Base-by-base conservation (phyloP, 1,140 invertebrate species). In the Eurosta solidaginis region DNA sequence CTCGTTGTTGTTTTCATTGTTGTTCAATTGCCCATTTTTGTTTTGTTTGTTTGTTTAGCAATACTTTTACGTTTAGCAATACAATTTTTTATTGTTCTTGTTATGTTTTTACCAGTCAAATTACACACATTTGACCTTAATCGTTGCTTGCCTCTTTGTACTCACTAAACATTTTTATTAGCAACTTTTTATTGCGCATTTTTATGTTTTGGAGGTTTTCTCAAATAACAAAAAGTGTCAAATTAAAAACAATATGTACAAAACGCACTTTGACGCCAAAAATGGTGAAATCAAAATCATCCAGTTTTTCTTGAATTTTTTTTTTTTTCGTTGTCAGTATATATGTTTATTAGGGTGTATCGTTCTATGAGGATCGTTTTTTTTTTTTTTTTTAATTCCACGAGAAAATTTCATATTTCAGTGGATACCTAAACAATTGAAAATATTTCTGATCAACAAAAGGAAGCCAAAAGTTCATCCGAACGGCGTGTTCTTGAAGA, bases 91-190 rank as follows among this genome's bases (percentile, higher is more conserved):
- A 17, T 59, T 42, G 12, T 22, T 20, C 59, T 17, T n/a, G n/a
- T 10, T 68, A 20, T 22, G 33, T 40, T 14, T 68, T 36, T 42
- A 33, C 59, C 59, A 68, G 59, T 68, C 59, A 68, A 68, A 68
- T 68, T 68, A 42, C 33, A 68, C 59, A 68, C 59, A 68, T 68
- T 68, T 42, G 59, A 68, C 59, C 59, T 68, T 68, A 68, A 68
- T 68, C 59, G 59, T 20, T 40, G 36, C 59, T 40, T 7, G 59
- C 59, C n/a, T 20, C 59, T 68, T 68, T 68, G 29, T 68, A 22
- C n/a, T 22, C 59, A 68, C n/a, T 42, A 68, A 68, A 42, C 33
- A 68, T 42, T 68, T 68, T 68, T 68, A 68, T 68, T 68, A 68
- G 59, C 59, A 40, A n/a, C 59, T 10, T 68, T 36, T 36, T 42